These are phyloP conservation scores for Microcebus griseorufus DNA, from an alignment of 2,113 vertebrate genomes.

Conservation along the genomic window DNA sequence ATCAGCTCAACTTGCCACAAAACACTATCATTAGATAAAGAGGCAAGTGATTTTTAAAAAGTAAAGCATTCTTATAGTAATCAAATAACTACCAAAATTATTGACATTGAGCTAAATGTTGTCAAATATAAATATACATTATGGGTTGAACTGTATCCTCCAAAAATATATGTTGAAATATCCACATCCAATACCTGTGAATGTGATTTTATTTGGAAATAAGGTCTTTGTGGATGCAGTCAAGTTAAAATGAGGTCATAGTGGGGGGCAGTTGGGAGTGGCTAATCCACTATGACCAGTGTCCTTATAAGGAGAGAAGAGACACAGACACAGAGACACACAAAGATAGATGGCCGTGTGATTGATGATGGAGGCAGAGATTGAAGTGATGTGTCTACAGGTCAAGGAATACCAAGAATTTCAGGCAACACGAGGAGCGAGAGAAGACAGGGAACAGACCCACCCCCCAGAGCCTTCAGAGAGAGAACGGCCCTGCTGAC, in stretches of 20 bases:
- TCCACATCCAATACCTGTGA: background rate
- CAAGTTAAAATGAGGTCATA: background rate
- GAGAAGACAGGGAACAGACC: background rate
- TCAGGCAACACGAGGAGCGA: background rate
- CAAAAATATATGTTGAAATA: background rate
- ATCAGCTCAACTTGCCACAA: background rate
- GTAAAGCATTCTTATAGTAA: background rate
- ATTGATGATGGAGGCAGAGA: background rate
- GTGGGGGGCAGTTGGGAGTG: rapidly evolving
- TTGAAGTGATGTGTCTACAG: background rate
- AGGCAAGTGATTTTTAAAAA: background rate
- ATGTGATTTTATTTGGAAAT: background rate
- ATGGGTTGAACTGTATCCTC: background rate
- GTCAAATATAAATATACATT: background rate
- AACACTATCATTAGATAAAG: background rate
- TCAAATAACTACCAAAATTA: background rate
- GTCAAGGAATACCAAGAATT: no score
- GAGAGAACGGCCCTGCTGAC: background rate
- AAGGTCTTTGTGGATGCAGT: background rate
- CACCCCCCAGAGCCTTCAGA: background rate
- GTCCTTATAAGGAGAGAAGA: background rate
- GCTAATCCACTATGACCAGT: background rate
- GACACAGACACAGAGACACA: background rate
- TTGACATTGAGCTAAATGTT: background rate
- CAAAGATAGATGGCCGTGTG: no score